A percentile compares a stretch with the other conserved stretches of the same genome.
Evolutionary conservation across 2,797 vertebrate genomes (phyloP).

Genomic region (Caiman crocodilus): DNA sequence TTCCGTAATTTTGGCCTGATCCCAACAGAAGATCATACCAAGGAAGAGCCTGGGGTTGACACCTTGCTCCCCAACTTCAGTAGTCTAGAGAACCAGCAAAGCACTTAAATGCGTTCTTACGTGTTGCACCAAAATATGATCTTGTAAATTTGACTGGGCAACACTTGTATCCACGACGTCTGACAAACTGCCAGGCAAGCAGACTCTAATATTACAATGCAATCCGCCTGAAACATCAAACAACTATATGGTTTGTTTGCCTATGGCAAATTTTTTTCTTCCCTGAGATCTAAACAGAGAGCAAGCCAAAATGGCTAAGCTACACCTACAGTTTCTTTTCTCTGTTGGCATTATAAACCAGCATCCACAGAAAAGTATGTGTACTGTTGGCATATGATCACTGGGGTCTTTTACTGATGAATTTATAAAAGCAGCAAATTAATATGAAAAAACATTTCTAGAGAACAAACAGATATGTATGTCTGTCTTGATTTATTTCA

Average conservation of each 20-base stretch:
- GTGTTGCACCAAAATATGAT: background rate
- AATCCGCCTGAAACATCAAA: background rate
- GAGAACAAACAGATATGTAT: rapidly evolving
- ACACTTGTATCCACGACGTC: background rate
- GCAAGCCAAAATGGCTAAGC: background rate
- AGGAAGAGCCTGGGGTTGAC: background rate
- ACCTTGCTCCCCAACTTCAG: background rate
- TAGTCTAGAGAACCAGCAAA: background rate
- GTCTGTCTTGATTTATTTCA: background rate
- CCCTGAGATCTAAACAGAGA: background rate
- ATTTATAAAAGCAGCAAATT: background rate
- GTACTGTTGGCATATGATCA: background rate
- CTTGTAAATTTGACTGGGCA: background rate
- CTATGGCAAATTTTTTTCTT: background rate
- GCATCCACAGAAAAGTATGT: background rate
- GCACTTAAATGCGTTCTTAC: background rate
- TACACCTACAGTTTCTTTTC: background rate
- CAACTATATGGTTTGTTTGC: background rate
- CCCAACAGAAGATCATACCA: background rate
- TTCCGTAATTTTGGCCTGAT: background rate
- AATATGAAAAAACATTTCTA: background rate
- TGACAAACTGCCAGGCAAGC: background rate
- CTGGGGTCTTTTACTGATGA: background rate
- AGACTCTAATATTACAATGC: background rate
- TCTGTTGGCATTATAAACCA: background rate